A percentile compares a stretch with the other conserved stretches of the same genome.
Evolutionary conservation across 2,797 vertebrate species (phyloP).

Genomic region (Rousettus madagascariensis): DNA sequence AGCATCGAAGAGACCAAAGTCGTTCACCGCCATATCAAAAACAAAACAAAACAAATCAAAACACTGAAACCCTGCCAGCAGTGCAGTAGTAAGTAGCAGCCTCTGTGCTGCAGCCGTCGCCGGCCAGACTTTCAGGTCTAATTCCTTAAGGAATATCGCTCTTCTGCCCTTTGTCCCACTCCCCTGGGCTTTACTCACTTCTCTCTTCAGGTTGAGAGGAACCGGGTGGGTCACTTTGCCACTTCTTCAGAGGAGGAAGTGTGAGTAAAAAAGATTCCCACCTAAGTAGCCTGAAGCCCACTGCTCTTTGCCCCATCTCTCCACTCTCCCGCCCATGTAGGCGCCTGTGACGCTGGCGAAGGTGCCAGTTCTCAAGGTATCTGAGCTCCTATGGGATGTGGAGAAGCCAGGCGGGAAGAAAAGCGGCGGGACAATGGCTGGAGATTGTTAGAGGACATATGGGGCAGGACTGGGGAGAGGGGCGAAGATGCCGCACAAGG

Average conservation of each 20-base stretch:
- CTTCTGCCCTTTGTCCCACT: not conserved
- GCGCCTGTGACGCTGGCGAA: not conserved
- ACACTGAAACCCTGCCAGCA: not conserved
- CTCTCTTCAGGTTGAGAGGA: not conserved
- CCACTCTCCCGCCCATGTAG: not conserved
- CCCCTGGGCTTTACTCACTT: not conserved
- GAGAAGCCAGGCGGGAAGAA: not conserved
- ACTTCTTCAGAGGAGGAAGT: not conserved
- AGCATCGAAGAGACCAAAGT: not conserved
- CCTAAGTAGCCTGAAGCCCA: not conserved
- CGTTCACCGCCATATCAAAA: not conserved
- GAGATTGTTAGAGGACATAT: not conserved
- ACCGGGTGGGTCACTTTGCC: not conserved
- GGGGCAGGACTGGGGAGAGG: not conserved
- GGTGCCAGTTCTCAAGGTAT: slow-evolving; percentile 6
- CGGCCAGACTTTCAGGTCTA: slow-evolving; percentile 36
- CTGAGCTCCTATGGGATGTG: not conserved
- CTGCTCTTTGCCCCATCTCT: not conserved
- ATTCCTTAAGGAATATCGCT: not conserved
- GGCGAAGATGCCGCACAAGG: not conserved
- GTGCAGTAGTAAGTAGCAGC: slow-evolving; percentile 37
- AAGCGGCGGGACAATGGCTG: not conserved
- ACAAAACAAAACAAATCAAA: no score
- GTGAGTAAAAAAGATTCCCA: not conserved
- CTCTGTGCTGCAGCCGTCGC: slow-evolving; percentile 41